phyloP scores from a whole-genome alignment of 1,140 invertebrate species.

The Chironomus tepperi region DNA sequence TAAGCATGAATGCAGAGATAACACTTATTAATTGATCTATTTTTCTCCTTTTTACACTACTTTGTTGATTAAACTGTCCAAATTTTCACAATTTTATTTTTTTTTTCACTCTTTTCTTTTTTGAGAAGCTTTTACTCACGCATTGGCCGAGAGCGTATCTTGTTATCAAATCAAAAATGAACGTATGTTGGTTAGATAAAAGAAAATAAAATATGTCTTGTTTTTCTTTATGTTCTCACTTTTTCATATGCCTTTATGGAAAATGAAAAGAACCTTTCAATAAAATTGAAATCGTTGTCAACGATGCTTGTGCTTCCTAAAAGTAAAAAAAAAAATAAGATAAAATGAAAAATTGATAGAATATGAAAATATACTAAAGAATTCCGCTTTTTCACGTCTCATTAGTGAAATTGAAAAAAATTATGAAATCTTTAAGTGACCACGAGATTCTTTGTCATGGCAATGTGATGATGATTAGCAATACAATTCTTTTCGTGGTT shows the following conservation, averaged over 20 bases:
- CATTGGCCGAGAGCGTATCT: background rate
- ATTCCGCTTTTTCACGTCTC: background rate
- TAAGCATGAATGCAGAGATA: background rate
- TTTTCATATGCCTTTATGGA: background rate
- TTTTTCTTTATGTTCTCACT: too few species aligned
- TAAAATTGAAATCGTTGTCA: background rate
- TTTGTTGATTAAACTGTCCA: background rate
- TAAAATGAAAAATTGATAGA: background rate
- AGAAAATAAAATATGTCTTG: background rate
- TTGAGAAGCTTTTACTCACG: background rate
- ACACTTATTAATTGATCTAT: background rate
- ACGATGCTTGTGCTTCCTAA: constrained; percentile 13
- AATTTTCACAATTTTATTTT: background rate
- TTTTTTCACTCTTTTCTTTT: background rate
- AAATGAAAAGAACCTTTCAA: background rate
- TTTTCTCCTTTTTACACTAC: background rate
- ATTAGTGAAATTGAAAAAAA: background rate
- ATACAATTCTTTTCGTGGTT: background rate
- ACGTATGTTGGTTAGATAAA: background rate
- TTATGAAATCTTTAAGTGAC: background rate
- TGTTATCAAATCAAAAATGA: background rate
- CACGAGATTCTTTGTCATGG: background rate
- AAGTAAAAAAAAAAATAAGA: background rate
- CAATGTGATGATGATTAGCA: background rate
- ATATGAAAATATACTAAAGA: background rate